These are phyloP conservation scores for Notarius lentiginosus DNA, from an alignment of 2,113 vertebrate genomes.

Conservation along the genomic window DNA sequence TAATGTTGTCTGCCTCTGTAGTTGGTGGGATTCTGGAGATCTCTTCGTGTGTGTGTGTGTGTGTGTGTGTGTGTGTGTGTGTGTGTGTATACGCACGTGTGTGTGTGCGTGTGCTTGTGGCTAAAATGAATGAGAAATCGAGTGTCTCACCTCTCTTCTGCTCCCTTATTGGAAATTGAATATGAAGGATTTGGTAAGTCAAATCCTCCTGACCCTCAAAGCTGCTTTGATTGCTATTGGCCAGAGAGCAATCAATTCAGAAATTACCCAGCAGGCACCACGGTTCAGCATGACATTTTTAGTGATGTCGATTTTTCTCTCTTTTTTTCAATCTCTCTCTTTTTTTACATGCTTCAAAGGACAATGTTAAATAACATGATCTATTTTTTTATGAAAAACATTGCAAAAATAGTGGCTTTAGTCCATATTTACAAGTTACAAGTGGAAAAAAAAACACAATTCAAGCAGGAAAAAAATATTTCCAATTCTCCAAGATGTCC, in stretches of 20 bases:
- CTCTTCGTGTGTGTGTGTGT: constrained; percentile 32
- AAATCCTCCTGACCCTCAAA: constrained; percentile 45
- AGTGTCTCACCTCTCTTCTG: constrained; percentile 48
- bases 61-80: constrained; percentile 29
- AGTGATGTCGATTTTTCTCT: neutral
- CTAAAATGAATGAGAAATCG: constrained; percentile 53
- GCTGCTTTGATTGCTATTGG: constrained; percentile 52
- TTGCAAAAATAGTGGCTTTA: neutral
- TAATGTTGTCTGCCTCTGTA: constrained; percentile 43
- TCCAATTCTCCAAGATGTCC: too few species aligned
- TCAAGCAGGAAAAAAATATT: too few species aligned
- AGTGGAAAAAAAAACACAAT: too few species aligned
- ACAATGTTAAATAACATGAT: neutral
- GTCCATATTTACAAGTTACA: neutral
- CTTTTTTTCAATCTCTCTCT: neutral
- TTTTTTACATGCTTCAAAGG: neutral
- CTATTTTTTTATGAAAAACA: too few species aligned
- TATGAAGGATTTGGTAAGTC: constrained; percentile 49
- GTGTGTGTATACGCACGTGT: constrained; percentile 22
- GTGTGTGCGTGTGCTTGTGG: constrained; percentile 11
- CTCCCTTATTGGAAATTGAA: constrained; percentile 53
- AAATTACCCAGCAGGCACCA: constrained; percentile 43
- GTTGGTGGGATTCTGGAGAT: constrained; percentile 22
- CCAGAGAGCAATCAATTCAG: constrained; percentile 44
- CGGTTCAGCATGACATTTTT: constrained; percentile 25